Evolutionary conservation across 2,797 vertebrate species (phyloP), one percentile per base, ranked within the genome.

Genomic region (Atherinosoma microstoma): DNA sequence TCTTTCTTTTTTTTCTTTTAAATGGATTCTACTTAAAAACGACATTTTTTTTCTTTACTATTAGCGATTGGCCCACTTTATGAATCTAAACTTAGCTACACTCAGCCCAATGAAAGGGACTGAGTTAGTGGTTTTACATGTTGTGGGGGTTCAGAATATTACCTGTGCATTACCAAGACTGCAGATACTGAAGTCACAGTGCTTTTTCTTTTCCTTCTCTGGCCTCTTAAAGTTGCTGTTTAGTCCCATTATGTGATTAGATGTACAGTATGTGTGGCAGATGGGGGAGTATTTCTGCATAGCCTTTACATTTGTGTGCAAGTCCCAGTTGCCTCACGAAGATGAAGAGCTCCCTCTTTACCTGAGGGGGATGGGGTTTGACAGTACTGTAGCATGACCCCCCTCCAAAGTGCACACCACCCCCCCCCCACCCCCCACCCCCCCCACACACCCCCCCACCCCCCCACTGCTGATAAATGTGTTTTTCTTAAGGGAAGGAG

Each of bases 381-480:
- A 90, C 85, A 82, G 84, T 83, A 88, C 86, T 89, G 88, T 89
- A 85, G 83, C 30, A 1, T n/a, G 32, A 18, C 40, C 40, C 42
- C 42, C 18, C 83, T 70, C 82, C 66, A 27, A 27, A 27, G 24
- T 2, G 24, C 70, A 67, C 76, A 27, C 73, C 49, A 49, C 58
- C 54, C 57, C 75, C 84, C 82, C 73, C 34, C 45, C n/a, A 2
- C 15, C 30, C 20, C 58, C 47, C 27, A 27, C 1, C 10, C n/a
- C 11, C 47, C 40, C 29, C 73, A 63, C 70, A 64, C 79, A 30
- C 61, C 70, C 62, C 49, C 22, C 11, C 22, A 12, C 54, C 57
- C 75, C 84, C 82, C 73, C 34, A 16, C 57, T 80, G 69, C 89
- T 93, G 91, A 93, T 92, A 82, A 92, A 94, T 92, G 89, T 91